Percentiles rank a stretch among this genome's conserved stretches.
These are phyloP conservation scores for Chrysina gloriosa DNA, from an alignment of 2,888 invertebrate genomes.

Conservation along the genomic window DNA sequence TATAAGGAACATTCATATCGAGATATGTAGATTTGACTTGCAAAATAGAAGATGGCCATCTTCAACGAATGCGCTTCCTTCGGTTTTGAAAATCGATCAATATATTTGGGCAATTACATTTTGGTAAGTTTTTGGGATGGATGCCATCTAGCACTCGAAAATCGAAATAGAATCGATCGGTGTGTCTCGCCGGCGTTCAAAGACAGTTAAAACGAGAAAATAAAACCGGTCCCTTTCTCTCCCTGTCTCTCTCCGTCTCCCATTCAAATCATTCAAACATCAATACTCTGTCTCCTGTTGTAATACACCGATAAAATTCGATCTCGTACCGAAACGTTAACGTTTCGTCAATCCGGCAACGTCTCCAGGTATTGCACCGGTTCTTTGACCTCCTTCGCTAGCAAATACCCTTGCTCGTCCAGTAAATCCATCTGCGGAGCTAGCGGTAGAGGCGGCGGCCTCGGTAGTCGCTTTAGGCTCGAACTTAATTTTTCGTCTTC, in stretches of 20 bases:
- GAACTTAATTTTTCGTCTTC: constrained; percentile 49
- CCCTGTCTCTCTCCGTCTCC: neutral
- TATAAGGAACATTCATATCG: no score
- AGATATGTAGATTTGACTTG: no score
- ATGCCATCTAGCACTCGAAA: no score
- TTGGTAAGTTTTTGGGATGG: no score
- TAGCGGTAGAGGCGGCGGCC: constrained; percentile 69
- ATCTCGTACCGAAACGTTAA: constrained; percentile 4
- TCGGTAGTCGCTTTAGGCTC: constrained; percentile 61
- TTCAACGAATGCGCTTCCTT: no score
- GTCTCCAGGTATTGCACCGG: constrained; percentile 62
- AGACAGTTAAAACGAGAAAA: no score
- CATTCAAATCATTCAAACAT: constrained; percentile 16
- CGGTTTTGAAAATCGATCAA: no score
- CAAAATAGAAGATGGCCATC: no score
- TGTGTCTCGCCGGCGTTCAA: no score
- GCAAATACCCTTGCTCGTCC: constrained; percentile 77
- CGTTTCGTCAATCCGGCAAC: constrained; percentile 56
- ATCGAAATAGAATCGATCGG: no score
- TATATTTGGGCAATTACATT: no score
- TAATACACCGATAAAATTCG: constrained; percentile 24
- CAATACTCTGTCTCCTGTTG: constrained; percentile 15
- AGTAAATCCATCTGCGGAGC: constrained; percentile 66
- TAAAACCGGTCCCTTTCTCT: no score
- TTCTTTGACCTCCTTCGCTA: constrained; percentile 66